Evolutionary conservation across 1,140 invertebrate species (phyloP), one percentile per base, ranked within the genome.

Genomic region (Popillia japonica): DNA sequence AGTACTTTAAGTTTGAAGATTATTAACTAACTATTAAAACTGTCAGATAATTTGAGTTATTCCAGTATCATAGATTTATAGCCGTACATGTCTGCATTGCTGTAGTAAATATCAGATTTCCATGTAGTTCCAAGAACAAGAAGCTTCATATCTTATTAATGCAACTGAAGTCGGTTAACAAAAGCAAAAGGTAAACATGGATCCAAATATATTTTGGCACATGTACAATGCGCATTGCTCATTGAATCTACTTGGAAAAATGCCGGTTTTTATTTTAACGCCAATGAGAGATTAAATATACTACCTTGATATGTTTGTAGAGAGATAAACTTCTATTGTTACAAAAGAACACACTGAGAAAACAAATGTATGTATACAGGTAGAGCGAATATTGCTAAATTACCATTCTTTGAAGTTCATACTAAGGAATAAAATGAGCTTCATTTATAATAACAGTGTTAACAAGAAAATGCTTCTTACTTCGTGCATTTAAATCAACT

Each of bases 241-340:
- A 68, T 68, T 68, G 61, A 1, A 68, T 20, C 61, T 68, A 27
- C 17, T 68, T 68, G 61, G 61, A 68, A 68, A 68, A 11, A 34
- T 68, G 61, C 61, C 61, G 20, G 61, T 22, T 27, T 68, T 68
- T 68, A 68, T 68, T 22, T 27, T 14, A 68, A 27, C 22, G 61
- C 61, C 61, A 68, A 68, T 68, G 22, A 68, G 22, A 68, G 61
- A 68, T 68, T 68, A 68, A 68, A 68, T 27, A 34, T 68, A 68
- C 22, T 7, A 11, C 22, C n/a, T 20, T 14, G 7, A 68, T 68
- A 68, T 20, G 7, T 68, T 22, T 34, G 7, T 8, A 27, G 14
- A 7, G 22, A 68, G 4, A 6, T 8, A 23, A 27, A 1, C 6
- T 34, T 27, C 61, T 27, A 68, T 68, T 68, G 61, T 68, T 68